Conservation (phyloP, 2,113 vertebrate species). For the Catharus fuscescens region DNA sequence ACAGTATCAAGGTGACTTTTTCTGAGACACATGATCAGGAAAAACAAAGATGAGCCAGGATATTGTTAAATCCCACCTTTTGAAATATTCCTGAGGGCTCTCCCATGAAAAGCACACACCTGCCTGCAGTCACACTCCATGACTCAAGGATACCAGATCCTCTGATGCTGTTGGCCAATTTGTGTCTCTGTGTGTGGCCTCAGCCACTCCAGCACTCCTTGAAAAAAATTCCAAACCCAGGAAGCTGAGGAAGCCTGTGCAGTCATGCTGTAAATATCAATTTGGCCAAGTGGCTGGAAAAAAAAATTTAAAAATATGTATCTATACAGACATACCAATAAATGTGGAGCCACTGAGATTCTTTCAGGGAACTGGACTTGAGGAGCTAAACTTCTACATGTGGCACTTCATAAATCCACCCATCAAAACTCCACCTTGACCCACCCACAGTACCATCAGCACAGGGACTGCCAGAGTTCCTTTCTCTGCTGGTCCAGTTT, state of each 20-base stretch:
- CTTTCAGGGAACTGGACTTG: neutral
- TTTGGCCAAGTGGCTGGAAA: neutral
- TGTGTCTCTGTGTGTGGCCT: neutral
- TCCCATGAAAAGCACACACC: rapidly evolving
- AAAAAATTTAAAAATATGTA: neutral
- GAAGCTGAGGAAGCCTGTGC: neutral
- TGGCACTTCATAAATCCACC: rapidly evolving
- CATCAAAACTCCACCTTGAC: neutral
- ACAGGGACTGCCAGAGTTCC: neutral
- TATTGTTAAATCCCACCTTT: neutral
- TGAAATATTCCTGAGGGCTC: neutral
- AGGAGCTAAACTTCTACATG: neutral
- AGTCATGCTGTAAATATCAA: neutral
- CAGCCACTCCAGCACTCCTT: neutral
- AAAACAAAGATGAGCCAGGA: neutral
- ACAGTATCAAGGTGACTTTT: neutral
- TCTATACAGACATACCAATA: too few species aligned
- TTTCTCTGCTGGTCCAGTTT: neutral
- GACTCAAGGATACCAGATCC: neutral
- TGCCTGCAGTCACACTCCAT: neutral
- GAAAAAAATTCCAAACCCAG: neutral
- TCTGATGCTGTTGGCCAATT: neutral
- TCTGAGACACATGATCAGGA: neutral
- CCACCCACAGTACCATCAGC: too few species aligned
- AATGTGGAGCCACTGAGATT: rapidly evolving